These are phyloP conservation scores for Lypha dubia DNA, from an alignment of 2,888 invertebrate species.

Conservation along the genomic window DNA sequence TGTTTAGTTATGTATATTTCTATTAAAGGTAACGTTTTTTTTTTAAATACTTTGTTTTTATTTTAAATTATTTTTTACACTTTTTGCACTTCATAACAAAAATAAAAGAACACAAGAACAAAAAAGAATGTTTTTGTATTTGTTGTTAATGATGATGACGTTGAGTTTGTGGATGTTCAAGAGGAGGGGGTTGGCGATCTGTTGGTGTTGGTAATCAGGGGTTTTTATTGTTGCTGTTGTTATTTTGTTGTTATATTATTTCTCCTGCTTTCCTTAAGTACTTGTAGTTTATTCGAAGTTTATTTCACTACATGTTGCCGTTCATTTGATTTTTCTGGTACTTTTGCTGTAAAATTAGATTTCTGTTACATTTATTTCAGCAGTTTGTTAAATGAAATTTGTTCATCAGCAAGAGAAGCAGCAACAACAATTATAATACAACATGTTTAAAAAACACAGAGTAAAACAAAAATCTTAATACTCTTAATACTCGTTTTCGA, in stretches of 20 bases:
- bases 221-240: constrained; percentile 26
- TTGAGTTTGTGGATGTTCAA: constrained; percentile 28
- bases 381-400: constrained; percentile 43
- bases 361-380: constrained; percentile 49
- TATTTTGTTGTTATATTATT: not conserved
- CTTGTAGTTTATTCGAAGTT: constrained; percentile 66
- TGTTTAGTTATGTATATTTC: constrained; percentile 34
- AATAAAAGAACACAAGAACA: not conserved
- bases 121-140: constrained; percentile 19
- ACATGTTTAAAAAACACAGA: constrained; percentile 35
- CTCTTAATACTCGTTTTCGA: constrained; percentile 40
- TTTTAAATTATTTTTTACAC: constrained; percentile 55
- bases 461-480: constrained; percentile 40
- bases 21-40: constrained; percentile 56
- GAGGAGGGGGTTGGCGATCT: not conserved
- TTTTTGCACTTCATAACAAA: constrained; percentile 28
- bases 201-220: constrained; percentile 50
- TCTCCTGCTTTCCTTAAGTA: constrained; percentile 48
- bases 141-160: constrained; percentile 55
- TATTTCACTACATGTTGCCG: constrained; percentile 56
- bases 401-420: constrained; percentile 44
- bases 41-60: constrained; percentile 37
- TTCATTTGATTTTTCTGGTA: constrained; percentile 22
- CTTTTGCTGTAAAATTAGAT: constrained; percentile 22
- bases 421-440: constrained; percentile 72